Evolutionary conservation across 1,140 invertebrate species (phyloP).

Genomic region (Penaeus indicus): DNA sequence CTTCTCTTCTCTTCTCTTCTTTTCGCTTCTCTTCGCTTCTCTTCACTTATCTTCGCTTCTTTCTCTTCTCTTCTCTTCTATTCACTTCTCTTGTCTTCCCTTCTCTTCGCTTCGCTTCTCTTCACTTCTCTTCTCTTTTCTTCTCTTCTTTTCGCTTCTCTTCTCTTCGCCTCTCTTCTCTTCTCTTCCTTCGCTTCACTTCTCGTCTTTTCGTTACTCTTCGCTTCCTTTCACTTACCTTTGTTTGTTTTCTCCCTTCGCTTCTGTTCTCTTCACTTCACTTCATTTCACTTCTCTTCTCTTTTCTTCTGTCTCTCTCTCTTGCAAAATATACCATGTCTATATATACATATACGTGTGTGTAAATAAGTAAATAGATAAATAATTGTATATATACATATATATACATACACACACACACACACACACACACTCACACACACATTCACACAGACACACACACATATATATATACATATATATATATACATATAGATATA

Average conservation of each 20-base stretch:
- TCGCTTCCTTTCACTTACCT: neutral
- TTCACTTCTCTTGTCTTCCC: neutral
- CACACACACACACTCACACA: no score
- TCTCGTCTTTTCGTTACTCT: neutral
- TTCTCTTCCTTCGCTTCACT: neutral
- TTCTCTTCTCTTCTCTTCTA: no score
- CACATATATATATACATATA: neutral
- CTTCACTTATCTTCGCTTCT: neutral
- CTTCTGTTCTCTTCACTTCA: neutral
- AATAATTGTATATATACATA: no score
- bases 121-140: neutral
- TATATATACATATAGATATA: neutral
- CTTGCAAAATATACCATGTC: no score
- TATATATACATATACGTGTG: no score
- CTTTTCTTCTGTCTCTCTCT: neutral
- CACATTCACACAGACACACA: no score
- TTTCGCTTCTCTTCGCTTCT: neutral
- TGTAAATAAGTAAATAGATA: no score
- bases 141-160: neutral
- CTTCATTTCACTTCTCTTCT: neutral
- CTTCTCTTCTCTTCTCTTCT: neutral
- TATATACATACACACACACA: no score
- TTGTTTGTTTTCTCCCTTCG: neutral
- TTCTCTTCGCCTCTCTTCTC: neutral
- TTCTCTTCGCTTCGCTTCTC: neutral